Base-by-base conservation (phyloP, 2,113 vertebrate genomes). In the Dendrocopos noguchii region DNA sequence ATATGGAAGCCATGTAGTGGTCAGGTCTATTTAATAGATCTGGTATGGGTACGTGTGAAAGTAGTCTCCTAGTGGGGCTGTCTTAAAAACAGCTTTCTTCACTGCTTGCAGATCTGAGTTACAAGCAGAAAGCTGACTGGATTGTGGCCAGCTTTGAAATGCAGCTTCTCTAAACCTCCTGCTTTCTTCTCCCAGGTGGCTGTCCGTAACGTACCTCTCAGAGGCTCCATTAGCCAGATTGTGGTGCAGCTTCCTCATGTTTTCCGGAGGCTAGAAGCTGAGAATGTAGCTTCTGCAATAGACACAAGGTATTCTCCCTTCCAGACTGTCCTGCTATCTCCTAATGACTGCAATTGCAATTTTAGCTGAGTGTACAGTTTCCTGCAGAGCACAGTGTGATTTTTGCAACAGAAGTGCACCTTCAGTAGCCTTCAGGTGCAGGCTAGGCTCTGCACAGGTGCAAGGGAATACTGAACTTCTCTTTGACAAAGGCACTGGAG, bases 211-310 rank as follows among this genome's bases (percentile, higher is more conserved):
- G 71, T 98, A 64, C 98, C 98, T 0, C 94, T 97, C 93, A 97
- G 95, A 0, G 99, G 99, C 28, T 99, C 98, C 87, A 99, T 99
- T 93, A 98, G 98, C 93, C 99, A 98, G 2, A 98, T 99, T 66
- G 86, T 99, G 85, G 98, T 99, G 65, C 99, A 99, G 96, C 98
- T 99, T 84, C 99, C 99, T 24, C 99, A 99, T 5, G 98, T 99
- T 56, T 99, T 99, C 87, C 99, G 99, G 95, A 98, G 98, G 90
- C 97, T 99, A 57, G 96, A 98, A 59, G 97, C 97, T 5, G 97
- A 98, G 92, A 98, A 93, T 87, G 93, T 98, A 29, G 89, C 98
- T 72, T 95, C 97, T 3, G 82, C 97, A 33, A 97, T 98, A 42
- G 97, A 98, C 74, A 84, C 97, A 56, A 98, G 99, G 99, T 99